Evolutionary conservation across 2,888 invertebrate species (phyloP).

Genomic region (Cerastoderma edule): DNA sequence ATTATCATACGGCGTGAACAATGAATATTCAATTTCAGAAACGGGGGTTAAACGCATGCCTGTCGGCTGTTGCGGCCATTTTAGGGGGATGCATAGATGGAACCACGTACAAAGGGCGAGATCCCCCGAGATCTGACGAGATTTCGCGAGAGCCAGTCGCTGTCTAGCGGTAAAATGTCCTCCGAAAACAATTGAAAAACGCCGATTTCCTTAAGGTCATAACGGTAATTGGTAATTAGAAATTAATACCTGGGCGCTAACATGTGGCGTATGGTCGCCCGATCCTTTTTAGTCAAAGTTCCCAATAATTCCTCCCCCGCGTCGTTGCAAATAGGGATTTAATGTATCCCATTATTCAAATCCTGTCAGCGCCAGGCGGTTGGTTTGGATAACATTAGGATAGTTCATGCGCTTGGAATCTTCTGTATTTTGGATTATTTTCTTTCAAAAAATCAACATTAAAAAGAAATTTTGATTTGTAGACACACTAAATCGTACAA

Average conservation of each 20-base stretch:
- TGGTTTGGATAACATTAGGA: no score
- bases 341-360: no score
- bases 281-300: no score
- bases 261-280: conserved; percentile 24
- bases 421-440: no score
- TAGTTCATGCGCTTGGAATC: no score
- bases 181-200: background rate
- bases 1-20: no score
- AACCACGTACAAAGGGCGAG: background rate
- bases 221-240: conserved; percentile 12
- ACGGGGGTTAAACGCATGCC: background rate
- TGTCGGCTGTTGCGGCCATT: conserved; percentile 5
- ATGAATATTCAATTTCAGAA: background rate
- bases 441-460: no score
- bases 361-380: no score
- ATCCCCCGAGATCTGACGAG: background rate
- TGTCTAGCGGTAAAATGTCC: conserved; percentile 16
- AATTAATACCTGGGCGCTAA: conserved; percentile 8
- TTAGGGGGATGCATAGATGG: background rate
- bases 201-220: conserved; percentile 1
- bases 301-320: no score
- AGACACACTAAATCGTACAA: no score
- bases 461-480: no score
- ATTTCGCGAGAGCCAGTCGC: background rate
- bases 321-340: no score